Evolutionary conservation across 2,113 vertebrate genomes (phyloP).

Genomic region (Percina caprodes): DNA sequence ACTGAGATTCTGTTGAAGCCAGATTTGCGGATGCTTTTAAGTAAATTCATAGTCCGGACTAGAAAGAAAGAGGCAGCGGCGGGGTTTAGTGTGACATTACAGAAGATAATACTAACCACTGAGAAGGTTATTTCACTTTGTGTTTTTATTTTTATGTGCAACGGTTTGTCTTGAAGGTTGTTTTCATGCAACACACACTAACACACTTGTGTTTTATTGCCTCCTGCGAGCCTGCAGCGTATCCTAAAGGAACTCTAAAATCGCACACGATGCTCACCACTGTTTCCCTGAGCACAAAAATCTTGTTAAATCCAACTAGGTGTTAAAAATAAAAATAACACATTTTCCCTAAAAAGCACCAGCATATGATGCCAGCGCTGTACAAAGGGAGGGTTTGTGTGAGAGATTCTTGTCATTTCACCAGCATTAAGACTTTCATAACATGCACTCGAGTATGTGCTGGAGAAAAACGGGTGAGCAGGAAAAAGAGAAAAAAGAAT

Average conservation of each 20-base stretch:
- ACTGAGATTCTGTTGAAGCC: not conserved
- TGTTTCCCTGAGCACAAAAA: not conserved
- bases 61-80: not conserved
- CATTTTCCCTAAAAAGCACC: not conserved
- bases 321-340: not conserved
- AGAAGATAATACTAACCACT: not conserved
- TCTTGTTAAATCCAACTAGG: not conserved
- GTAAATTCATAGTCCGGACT: not conserved
- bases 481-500: not conserved
- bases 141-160: not conserved
- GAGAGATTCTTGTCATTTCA: constrained; percentile 4
- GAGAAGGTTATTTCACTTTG: not conserved
- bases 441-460: not conserved
- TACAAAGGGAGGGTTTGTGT: not conserved
- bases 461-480: not conserved
- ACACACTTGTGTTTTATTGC: constrained; percentile 9
- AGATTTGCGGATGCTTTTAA: not conserved
- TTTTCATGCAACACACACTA: not conserved
- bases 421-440: not conserved
- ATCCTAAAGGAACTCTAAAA: constrained; percentile 6
- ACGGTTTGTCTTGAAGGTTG: not conserved
- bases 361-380: not conserved
- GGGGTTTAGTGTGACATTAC: not conserved
- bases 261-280: not conserved
- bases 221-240: not conserved